Conservation (phyloP, 30 jellyfish, hydroid and myxozoan species). For the Hydractinia echinata region DNA sequence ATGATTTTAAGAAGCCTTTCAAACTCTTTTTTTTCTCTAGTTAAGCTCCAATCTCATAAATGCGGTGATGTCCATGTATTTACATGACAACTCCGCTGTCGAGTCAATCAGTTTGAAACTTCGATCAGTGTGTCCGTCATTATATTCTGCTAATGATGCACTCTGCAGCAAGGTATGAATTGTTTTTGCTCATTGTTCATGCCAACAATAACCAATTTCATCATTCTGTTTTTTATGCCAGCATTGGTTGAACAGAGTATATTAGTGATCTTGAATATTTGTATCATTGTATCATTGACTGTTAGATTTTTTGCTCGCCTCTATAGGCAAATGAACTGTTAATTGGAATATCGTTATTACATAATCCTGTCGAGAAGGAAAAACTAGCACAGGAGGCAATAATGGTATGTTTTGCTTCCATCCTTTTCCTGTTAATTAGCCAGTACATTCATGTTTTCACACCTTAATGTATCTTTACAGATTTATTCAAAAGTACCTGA, state of each 20-base stretch:
- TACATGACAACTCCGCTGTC: slow-evolving; percentile 78
- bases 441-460: not conserved
- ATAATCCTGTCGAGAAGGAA: slow-evolving; percentile 48
- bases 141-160: slow-evolving; percentile 88
- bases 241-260: not conserved
- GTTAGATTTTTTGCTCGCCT: not conserved
- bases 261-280: not conserved
- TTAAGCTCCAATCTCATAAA: slow-evolving; percentile 37
- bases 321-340: slow-evolving; percentile 78
- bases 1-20: too few relatives aligned
- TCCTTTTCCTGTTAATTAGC: not conserved
- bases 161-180: slow-evolving; percentile 58
- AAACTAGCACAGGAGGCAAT: slow-evolving; percentile 56
- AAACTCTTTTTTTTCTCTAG: not conserved
- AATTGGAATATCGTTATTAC: slow-evolving; percentile 35
- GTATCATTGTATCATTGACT: not conserved
- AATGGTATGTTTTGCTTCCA: slow-evolving; percentile 35
- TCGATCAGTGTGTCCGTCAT: slow-evolving; percentile 73
- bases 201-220: not conserved
- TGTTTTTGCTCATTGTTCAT: not conserved
- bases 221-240: not conserved
- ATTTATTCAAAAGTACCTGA: slow-evolving; percentile 72
- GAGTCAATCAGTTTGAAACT: slow-evolving; percentile 70
- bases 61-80: slow-evolving; percentile 64
- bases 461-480: not conserved